A percentile compares a stretch with the other conserved stretches of the same genome.
These are phyloP conservation scores for Megalops cyprinoides DNA, from an alignment of 2,797 vertebrate species.

Conservation along the genomic window DNA sequence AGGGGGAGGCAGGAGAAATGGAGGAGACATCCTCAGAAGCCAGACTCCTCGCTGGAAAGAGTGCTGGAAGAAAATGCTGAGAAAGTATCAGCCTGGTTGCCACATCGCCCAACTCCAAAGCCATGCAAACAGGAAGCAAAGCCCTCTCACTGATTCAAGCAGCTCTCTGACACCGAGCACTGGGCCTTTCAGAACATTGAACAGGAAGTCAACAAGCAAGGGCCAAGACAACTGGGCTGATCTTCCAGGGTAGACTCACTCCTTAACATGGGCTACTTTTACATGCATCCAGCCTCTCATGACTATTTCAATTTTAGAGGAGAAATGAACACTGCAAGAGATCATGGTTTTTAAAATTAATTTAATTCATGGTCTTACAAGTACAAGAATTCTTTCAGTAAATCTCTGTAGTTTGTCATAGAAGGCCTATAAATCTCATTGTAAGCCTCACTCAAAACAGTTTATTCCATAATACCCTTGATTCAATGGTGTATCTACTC, in stretches of 20 bases:
- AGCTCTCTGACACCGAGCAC: not conserved
- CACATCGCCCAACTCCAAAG: not conserved
- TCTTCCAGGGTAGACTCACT: not conserved
- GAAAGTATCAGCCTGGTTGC: not conserved
- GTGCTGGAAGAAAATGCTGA: not conserved
- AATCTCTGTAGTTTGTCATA: conserved; percentile 7
- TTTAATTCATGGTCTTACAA: not conserved
- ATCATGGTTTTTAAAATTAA: conserved; percentile 22
- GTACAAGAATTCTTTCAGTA: not conserved
- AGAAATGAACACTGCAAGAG: not conserved
- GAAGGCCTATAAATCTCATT: not conserved
- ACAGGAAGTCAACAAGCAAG: too few species aligned
- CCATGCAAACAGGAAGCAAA: not conserved
- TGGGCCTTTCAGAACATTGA: too few species aligned
- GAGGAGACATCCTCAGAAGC: not conserved
- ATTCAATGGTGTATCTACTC: not conserved
- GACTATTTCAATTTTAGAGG: not conserved
- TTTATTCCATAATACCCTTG: not conserved
- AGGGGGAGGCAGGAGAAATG: not conserved
- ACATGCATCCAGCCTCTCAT: not conserved
- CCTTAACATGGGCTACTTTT: too few species aligned
- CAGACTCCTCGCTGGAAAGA: too few species aligned
- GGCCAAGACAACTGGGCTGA: too few species aligned
- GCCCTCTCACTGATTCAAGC: not conserved
- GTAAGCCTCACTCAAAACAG: conserved; percentile 9